Base-by-base conservation (phyloP, 2,888 invertebrate genomes). In the Athripsodes cinereus region DNA sequence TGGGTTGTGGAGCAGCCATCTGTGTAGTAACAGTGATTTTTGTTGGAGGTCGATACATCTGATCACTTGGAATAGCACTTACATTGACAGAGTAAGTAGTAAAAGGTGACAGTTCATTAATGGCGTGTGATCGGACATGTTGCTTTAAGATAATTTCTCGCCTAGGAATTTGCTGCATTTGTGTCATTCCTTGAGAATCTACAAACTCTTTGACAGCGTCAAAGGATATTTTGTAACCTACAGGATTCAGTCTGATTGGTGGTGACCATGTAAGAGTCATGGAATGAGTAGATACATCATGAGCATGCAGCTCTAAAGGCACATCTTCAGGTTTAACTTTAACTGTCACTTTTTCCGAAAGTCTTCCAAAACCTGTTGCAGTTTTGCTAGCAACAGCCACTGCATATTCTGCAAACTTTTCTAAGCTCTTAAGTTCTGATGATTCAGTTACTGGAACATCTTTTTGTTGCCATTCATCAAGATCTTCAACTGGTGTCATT, bases 1-100 rank as follows among this genome's bases (percentile, higher is more conserved):
- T 95, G 0, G 94, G 94, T 67, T 94, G 92, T 0, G 95, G 95
- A 0, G 94, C 94, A 44, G 95, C 95, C 94, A 95, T 95, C 75
- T 95, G 94, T 0, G 95, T 95, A 2, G 95, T 96, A 0, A 95
- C 94, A 0, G 91, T 93, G 53, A 95, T 94, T 73, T 92, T 92
- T 0, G 93, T 92, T 0, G 95, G 94, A 6, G 95, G 95, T 65
- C 90, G 81, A 70, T 93, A 93, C 2, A 86, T 84, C 62, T 86
- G 85, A 67, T 93, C 92, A 52, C 86, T 84, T 1, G 94, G 93
- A 64, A 93, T 87, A 53, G 92, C 93, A 72, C 90, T 93, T 13
- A 94, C 92, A 70, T 96, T 96, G 1, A 96, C 94, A 71, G 88
- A 92, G 70, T 96, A 96, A 0, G 94, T 95, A 13, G 95, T 96